phyloP scores from a whole-genome alignment of 2,888 invertebrate genomes.

The Maniola hyperantus region DNA sequence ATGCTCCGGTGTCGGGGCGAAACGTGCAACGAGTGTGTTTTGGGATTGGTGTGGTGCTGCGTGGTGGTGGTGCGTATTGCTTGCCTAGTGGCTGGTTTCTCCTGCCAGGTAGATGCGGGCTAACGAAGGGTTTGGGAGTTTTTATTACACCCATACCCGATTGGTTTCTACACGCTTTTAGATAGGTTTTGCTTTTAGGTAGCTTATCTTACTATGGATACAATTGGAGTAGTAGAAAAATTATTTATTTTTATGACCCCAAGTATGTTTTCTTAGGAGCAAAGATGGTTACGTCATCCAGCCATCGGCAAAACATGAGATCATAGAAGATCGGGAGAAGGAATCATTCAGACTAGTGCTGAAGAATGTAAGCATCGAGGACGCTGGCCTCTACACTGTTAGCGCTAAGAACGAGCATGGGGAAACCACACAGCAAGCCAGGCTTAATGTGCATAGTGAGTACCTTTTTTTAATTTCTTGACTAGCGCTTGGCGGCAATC shows the following conservation, averaged over 20 bases:
- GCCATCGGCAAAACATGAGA: slow-evolving; percentile 81
- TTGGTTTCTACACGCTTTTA: no score
- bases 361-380: slow-evolving; percentile 86
- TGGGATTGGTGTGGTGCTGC: no score
- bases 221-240: neutral
- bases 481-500: no score
- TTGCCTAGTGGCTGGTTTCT: no score
- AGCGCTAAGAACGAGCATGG: slow-evolving; percentile 91
- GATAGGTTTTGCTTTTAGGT: no score
- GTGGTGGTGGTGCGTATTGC: no score
- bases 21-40: no score
- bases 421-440: slow-evolving; percentile 86
- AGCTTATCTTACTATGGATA: neutral
- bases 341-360: slow-evolving; percentile 88
- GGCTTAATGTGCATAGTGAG: slow-evolving; percentile 88
- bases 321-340: slow-evolving; percentile 83
- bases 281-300: slow-evolving; percentile 85
- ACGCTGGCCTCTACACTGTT: slow-evolving; percentile 90
- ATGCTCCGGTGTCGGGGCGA: no score
- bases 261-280: slow-evolving; percentile 65
- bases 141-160: no score
- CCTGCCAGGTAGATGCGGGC: no score
- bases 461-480: slow-evolving; percentile 27
- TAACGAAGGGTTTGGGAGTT: no score
- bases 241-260: neutral